Base-by-base conservation (phyloP, 2,888 invertebrate species). In the Drymonia ruficornis region DNA sequence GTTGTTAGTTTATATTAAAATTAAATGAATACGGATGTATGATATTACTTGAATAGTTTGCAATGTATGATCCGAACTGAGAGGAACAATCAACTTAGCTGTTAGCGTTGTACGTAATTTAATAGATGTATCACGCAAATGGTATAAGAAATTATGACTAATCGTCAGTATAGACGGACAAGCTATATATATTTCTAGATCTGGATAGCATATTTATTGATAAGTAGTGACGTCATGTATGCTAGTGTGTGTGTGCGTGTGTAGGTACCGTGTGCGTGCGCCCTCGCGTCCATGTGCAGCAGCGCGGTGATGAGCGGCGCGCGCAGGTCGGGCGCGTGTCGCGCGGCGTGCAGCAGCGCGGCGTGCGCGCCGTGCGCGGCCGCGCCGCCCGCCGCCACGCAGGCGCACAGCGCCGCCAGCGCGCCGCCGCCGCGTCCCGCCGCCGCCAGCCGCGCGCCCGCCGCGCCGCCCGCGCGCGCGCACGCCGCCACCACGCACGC, bases 401-500 rank as follows among this genome's bases (percentile, higher is more conserved):
- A 72, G 2, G 83, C 85, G 68, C 81, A 80, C 59, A 91, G 83
- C 68, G 93, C 91, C 48, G 59, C 59, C 48, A 91, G 86, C 28
- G 90, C 80, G 61, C 79, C 70, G 79, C 82, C 57, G 84, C 68
- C 58, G 87, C 61, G 62, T 59, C 59, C 70, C 61, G 63, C 65
- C 53, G 87, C 77, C 67, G 77, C 70, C 48, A 64, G 87, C 64
- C 54, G 56, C 77, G 76, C 74, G 62, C 84, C 63, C 45, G 62
- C 68, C 9, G 55, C 60, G 29, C 63, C 76, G 55, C 53, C 80
- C 56, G 47, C 87, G 49, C 95, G 95, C 61, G 97, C 94, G 76
- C 97, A 97, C 74, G 96, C 96, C 66, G 97, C 95, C 44, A 98
- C 91, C 61, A 98, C 94, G 61, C 96, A 93, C 63, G 98, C 93